Conservation (phyloP, 1,140 invertebrate genomes). For the Ectropis grisescens region DNA sequence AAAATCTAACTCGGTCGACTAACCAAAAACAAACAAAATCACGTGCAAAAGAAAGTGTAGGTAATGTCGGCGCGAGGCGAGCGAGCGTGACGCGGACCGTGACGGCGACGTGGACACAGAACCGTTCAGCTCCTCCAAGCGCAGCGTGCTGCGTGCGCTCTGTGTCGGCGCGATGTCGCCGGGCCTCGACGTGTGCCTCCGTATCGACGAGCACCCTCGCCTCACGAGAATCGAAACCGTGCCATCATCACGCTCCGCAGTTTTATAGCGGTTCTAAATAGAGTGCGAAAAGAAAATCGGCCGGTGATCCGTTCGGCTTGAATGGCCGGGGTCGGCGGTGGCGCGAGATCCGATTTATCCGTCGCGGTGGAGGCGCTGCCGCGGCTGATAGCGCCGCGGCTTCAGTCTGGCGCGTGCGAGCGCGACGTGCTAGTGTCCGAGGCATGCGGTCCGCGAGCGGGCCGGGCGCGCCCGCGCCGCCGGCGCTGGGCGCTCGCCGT, state of each 20-base stretch:
- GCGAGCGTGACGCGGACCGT: slow-evolving; percentile 39
- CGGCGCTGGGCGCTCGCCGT: slow-evolving; percentile 43
- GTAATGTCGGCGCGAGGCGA: slow-evolving; percentile 24
- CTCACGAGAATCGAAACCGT: slow-evolving; percentile 4
- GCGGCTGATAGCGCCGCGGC: slow-evolving; percentile 28
- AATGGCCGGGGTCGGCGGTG: slow-evolving; percentile 58
- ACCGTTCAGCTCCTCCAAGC: slow-evolving; percentile 33
- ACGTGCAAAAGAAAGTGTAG: slow-evolving; percentile 56
- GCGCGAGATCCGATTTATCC: slow-evolving; percentile 52
- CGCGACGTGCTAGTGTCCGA: slow-evolving; percentile 52
- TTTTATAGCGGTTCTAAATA: slow-evolving; percentile 27
- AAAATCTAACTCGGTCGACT: slow-evolving; percentile 1
- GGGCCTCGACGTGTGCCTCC: slow-evolving; percentile 8
- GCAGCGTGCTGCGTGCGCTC: slow-evolving; percentile 31
- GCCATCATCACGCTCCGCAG: slow-evolving; percentile 8
- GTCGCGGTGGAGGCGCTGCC: slow-evolving; percentile 37
- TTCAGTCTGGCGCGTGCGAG: slow-evolving; percentile 53
- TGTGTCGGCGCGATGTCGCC: slow-evolving; percentile 26
- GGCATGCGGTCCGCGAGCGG: slow-evolving; percentile 41
- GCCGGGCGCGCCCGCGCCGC: slow-evolving; percentile 21
- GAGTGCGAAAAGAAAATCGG: slow-evolving; percentile 57
- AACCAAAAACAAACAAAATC: slow-evolving; percentile 29
- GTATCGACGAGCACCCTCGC: too few species aligned
- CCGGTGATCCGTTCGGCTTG: slow-evolving; percentile 53
- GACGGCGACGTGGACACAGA: slow-evolving; percentile 32